These are phyloP conservation scores for Chionis minor DNA, from an alignment of 2,113 vertebrate species.

Conservation along the genomic window DNA sequence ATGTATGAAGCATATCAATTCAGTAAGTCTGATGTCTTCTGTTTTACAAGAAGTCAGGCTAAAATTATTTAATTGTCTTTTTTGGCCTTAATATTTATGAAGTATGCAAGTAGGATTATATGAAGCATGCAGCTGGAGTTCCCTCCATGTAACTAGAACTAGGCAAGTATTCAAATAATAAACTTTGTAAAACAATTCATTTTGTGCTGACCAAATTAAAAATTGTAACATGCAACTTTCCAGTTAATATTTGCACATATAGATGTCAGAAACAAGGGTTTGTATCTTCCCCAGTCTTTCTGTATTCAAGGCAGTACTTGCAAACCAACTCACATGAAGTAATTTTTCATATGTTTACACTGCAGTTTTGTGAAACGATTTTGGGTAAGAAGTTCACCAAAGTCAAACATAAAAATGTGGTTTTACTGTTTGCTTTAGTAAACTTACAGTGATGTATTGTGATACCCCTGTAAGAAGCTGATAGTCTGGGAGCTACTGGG, in stretches of 20 bases:
- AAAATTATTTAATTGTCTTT: background rate
- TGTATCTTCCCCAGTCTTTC: background rate
- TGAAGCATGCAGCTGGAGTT: background rate
- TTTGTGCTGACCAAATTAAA: background rate
- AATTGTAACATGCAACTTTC: background rate
- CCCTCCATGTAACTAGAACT: background rate
- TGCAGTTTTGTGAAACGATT: background rate
- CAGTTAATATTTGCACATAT: background rate
- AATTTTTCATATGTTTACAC: background rate
- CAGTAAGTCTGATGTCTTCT: background rate
- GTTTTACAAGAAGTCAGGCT: background rate
- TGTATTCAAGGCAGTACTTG: background rate
- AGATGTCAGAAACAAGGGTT: background rate
- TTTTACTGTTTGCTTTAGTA: background rate
- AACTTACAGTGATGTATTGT: background rate
- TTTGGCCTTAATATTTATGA: background rate
- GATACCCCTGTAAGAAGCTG: background rate
- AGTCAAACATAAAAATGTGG: background rate
- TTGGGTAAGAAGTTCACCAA: background rate
- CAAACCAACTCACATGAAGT: background rate
- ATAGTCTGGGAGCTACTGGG: background rate
- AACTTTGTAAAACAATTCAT: background rate
- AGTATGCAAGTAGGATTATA: background rate
- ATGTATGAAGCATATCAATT: background rate
- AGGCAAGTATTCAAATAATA: background rate